Evolutionary conservation across 2,797 vertebrate genomes (phyloP).

Genomic region (Cheirogaleus major): DNA sequence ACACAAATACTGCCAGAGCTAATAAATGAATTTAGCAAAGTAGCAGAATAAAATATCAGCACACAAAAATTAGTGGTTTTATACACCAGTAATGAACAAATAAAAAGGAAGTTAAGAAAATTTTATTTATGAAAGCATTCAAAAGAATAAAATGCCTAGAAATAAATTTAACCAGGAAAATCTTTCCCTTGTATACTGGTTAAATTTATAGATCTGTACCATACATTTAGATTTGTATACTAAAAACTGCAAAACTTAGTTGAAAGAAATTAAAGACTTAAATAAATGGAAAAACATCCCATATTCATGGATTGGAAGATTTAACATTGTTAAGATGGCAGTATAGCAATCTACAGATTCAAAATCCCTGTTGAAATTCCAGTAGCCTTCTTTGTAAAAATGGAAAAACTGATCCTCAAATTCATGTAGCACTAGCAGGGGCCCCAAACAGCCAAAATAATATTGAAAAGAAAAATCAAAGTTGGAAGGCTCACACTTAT

Average conservation of each 20-base stretch:
- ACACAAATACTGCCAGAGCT: neutral
- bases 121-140: neutral
- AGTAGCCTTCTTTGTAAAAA: neutral
- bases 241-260: neutral
- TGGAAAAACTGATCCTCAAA: neutral
- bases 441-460: neutral
- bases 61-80: neutral
- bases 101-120: neutral
- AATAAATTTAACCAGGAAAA: neutral
- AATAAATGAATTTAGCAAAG: neutral
- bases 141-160: neutral
- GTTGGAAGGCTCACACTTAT: neutral
- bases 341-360: neutral
- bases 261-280: neutral
- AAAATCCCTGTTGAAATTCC: neutral
- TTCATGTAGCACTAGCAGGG: neutral
- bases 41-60: neutral
- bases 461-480: neutral
- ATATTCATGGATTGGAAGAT: neutral
- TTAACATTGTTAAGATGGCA: neutral
- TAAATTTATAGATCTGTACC: neutral
- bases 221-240: neutral
- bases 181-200: neutral
- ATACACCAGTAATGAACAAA: neutral
- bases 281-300: neutral